phyloP scores from a whole-genome alignment of 2,797 vertebrate species.

The Rhinophrynus dorsalis region DNA sequence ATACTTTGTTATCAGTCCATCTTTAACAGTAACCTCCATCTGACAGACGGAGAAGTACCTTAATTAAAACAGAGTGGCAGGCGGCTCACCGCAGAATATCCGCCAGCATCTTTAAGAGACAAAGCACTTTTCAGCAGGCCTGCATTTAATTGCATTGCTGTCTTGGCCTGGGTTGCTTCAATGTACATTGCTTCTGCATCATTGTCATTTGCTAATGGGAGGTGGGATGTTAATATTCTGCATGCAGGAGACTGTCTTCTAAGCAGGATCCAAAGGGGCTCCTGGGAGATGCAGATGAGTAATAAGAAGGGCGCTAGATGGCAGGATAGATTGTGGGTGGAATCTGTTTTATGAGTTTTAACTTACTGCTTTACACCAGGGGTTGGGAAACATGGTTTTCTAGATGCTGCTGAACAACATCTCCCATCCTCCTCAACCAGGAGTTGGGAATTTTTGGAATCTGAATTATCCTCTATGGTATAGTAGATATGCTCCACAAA shows the following conservation, averaged over 20 bases:
- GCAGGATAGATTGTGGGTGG: not conserved
- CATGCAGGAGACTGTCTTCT: not conserved
- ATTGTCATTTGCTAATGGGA: constrained; percentile 12
- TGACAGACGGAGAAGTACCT: constrained; percentile 24
- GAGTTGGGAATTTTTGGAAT: no score
- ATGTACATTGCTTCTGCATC: not conserved
- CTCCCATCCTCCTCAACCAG: no score
- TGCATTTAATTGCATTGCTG: not conserved
- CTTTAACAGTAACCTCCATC: constrained; percentile 4
- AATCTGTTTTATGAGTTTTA: no score
- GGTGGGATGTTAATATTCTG: not conserved
- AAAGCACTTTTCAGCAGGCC: not conserved
- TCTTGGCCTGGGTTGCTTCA: not conserved
- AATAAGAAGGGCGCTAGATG: not conserved
- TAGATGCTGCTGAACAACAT: no score
- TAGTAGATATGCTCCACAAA: no score
- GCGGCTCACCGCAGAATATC: not conserved
- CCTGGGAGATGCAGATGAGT: not conserved
- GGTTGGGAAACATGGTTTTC: no score
- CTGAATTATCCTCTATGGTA: no score
- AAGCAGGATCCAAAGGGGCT: not conserved
- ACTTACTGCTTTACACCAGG: no score
- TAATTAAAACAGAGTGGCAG: constrained; percentile 42
- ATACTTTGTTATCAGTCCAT: constrained; percentile 38
- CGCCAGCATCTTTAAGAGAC: not conserved